Base-by-base conservation (phyloP, 2,113 vertebrate genomes). In the Gopherus evgoodei region DNA sequence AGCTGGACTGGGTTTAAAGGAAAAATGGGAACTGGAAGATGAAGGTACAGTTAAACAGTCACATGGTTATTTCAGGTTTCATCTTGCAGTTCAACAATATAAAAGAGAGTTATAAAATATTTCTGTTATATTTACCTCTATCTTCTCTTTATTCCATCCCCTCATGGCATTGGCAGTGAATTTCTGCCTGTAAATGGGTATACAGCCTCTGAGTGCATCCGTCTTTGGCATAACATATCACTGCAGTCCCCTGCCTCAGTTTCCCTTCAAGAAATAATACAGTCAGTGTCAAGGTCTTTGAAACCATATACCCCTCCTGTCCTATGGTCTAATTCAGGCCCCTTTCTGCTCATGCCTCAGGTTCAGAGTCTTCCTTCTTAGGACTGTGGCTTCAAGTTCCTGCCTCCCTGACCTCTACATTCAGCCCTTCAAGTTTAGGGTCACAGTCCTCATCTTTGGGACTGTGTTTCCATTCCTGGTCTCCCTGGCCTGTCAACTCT, bases 1-100 rank as follows among this genome's bases (percentile, higher is more conserved):
- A 92, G 65, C 83, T 92, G 89, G 35, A 94, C 87, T 93, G 86
- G 49, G 81, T 38, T 62, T 59, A 91, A 93, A 94, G 88, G 31
- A 54, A 90, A 94, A 31, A 94, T 69, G 27, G 91, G 44, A 44
- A 90, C 24, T 42, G 3, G 38, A n/a, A 24, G 38, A 44, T 76
- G 72, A 76, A 44, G 72, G 12, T 24, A 13, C 72, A 44, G 21
- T 44, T 76, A 76, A 44, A 75, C 5, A 44, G 38, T 22, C 38
- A 44, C 72, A 25, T 42, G 38, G n/a, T 75, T 25, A 24, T 75
- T 75, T 75, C 38, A 76, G 38, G 11, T 42, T 44, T 76, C 72
- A 44, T 76, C 38, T 69, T 76, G 72, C 42, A 44, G 42, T 44
- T 44, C 22, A 42, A 27, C 24, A 42, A 24, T 76, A 44, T 76